Conservation (phyloP, 1,140 invertebrate species). For the Andricus grossulariae region DNA sequence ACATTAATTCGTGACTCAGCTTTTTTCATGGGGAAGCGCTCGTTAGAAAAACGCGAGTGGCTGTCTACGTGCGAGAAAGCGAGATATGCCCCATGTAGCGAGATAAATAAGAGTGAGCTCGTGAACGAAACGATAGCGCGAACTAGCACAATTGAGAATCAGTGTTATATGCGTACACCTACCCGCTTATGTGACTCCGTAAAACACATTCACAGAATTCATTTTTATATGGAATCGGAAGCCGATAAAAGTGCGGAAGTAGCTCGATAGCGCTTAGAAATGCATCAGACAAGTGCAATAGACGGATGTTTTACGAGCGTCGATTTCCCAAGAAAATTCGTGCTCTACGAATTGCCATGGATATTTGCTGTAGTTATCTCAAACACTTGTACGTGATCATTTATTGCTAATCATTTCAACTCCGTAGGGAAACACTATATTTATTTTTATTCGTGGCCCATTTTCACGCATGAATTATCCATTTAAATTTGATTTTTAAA, state of each 20-base stretch:
- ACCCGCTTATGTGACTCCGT: background rate
- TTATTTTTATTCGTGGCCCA: background rate
- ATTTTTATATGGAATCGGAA: constrained; percentile 31
- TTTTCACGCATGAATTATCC: background rate
- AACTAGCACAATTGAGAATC: background rate
- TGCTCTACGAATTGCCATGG: constrained; percentile 7
- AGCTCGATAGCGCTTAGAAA: constrained; percentile 28
- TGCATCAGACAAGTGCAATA: constrained; percentile 31
- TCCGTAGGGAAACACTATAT: background rate
- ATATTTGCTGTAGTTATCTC: constrained; percentile 20
- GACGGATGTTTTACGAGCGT: constrained; percentile 24
- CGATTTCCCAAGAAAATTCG: constrained; percentile 20
- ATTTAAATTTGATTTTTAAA: background rate
- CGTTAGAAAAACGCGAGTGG: background rate
- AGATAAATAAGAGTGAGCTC: constrained; percentile 3
- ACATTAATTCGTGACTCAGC: background rate
- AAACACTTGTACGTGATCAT: constrained; percentile 8
- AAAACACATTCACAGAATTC: constrained; percentile 19
- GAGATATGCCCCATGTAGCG: background rate
- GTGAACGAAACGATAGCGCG: constrained; percentile 25
- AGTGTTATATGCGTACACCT: background rate
- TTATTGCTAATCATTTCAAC: constrained; percentile 18
- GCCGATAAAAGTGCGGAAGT: constrained; percentile 31
- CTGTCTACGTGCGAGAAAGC: constrained; percentile 18
- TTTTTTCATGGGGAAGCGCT: background rate